These are phyloP conservation scores for Mustelus asterias DNA, from an alignment of 2,113 vertebrate genomes.

Conservation along the genomic window DNA sequence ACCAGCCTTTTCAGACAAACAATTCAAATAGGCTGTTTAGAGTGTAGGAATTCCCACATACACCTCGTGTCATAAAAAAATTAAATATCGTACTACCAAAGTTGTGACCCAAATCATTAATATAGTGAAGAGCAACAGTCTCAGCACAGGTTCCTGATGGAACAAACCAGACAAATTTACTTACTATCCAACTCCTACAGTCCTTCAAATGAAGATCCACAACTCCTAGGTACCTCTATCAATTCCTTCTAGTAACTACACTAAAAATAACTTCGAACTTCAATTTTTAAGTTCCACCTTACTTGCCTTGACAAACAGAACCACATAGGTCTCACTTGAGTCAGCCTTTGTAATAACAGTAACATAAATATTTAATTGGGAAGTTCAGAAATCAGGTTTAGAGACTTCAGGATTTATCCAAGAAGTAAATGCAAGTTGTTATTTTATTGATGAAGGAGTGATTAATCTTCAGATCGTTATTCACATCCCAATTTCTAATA, in stretches of 20 bases:
- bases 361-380: background rate
- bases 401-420: background rate
- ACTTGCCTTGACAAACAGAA: background rate
- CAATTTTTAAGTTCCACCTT: background rate
- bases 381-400: background rate
- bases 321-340: background rate
- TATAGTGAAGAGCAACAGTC: background rate
- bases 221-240: background rate
- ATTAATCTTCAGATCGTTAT: background rate
- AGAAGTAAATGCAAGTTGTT: background rate
- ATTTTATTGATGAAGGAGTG: background rate
- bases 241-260: background rate
- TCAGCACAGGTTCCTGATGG: background rate
- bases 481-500: background rate
- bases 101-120: background rate
- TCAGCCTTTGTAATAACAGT: background rate
- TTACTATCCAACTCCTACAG: background rate
- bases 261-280: background rate
- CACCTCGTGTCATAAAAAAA: background rate
- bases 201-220: background rate
- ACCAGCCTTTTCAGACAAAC: background rate
- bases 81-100: background rate
- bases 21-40: no score
- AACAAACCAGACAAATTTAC: background rate
- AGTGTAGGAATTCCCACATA: no score